Conservation (phyloP, 2,888 invertebrate genomes). For the Nymphalis urticae region DNA sequence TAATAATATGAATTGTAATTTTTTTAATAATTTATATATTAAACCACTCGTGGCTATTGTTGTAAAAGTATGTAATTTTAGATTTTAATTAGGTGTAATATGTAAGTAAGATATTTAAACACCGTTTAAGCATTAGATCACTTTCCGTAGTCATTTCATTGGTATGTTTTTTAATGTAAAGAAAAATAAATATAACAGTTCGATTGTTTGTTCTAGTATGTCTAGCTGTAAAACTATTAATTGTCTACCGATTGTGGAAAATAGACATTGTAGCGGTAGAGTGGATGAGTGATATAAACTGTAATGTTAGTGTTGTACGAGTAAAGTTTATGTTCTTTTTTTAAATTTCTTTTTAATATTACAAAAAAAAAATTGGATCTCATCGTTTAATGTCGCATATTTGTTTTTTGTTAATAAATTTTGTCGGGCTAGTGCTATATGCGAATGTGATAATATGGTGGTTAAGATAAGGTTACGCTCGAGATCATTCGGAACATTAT, state of each 20-base stretch:
- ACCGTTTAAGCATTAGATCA: background rate
- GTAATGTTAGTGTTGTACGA: slow-evolving; percentile 6
- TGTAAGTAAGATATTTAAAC: slow-evolving; percentile 1
- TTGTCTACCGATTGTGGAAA: background rate
- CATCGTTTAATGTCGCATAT: slow-evolving; percentile 7
- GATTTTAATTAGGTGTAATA: background rate
- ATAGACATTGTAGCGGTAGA: slow-evolving; percentile 7
- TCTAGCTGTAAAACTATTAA: background rate
- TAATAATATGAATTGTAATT: background rate
- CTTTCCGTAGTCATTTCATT: slow-evolving; percentile 4
- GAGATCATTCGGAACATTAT: slow-evolving; percentile 6
- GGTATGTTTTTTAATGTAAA: slow-evolving; percentile 1
- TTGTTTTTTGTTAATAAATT: slow-evolving; percentile 1
- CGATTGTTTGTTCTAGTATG: background rate
- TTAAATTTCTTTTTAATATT: background rate
- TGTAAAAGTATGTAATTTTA: slow-evolving; percentile 3
- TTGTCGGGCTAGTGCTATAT: slow-evolving; percentile 2
- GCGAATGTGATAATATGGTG: slow-evolving; percentile 22
- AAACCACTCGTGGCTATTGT: slow-evolving; percentile 13
- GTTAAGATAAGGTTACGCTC: slow-evolving; percentile 11
- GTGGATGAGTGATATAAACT: background rate
- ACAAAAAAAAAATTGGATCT: slow-evolving; percentile 13
- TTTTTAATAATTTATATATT: background rate
- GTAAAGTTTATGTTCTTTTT: slow-evolving; percentile 9
- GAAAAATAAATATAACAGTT: background rate